Evolutionary conservation across 2,888 invertebrate genomes (phyloP), one percentile per base, ranked within the genome.

Genomic region (Entomobrya multifasciata): DNA sequence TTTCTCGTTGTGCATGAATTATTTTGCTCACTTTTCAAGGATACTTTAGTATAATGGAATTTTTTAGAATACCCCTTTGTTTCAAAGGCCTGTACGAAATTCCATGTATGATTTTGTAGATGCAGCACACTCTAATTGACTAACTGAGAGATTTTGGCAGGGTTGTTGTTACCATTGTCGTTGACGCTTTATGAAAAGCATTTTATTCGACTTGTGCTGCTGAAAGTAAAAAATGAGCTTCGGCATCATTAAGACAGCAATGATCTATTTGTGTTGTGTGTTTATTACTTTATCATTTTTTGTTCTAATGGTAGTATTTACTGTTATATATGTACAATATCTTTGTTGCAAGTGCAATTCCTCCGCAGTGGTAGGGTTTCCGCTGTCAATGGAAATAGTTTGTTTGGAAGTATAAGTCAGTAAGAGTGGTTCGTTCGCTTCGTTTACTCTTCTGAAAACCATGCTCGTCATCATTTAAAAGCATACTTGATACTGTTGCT

Each of bases 271-370:
- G 8, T 8, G 36, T 36, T 36, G 36, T 36, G 20, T 67, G 41
- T 44, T 67, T 67, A 67, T 67, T 20, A 41, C 20, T 44, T 20
- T 67, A 1, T n/a, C n/a, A n/a, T n/a, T n/a, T n/a, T n/a, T n/a
- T n/a, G n/a, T n/a, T n/a, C n/a, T n/a, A n/a, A n/a, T n/a, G n/a
- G n/a, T n/a, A n/a, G n/a, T n/a, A n/a, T n/a, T n/a, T n/a, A n/a
- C n/a, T 55, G 20, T 55, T 3, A 17, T 0, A 5, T 67, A 13
- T 2, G 44, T 10, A 41, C 20, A 57, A 17, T n/a, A n/a, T n/a
- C n/a, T n/a, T n/a, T n/a, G n/a, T n/a, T n/a, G n/a, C 4, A 10
- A 41, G 65, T 41, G 2, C 22, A 67, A 20, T 67, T 67, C 41
- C 22, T 13, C 41, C 60, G n/a, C n/a, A n/a, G n/a, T n/a, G n/a